Evolutionary conservation across 2,888 invertebrate genomes (phyloP).

Genomic region (Pachliopta kotzebuea): DNA sequence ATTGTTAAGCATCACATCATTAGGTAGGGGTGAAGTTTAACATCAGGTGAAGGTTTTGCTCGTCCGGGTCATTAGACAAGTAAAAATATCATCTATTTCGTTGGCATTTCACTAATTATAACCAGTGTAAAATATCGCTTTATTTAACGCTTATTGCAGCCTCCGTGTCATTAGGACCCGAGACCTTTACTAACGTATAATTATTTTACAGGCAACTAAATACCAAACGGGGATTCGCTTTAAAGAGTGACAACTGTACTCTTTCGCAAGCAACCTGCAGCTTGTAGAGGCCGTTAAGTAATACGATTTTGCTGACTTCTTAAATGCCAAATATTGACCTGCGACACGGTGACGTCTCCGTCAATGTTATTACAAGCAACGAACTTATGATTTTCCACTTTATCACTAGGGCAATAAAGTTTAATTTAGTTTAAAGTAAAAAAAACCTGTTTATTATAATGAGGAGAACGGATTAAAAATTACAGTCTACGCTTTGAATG

Average conservation of each 20-base stretch:
- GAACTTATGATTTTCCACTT: constrained; percentile 29
- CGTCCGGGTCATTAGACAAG: no score
- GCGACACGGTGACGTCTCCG: constrained; percentile 54
- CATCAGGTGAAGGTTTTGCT: no score
- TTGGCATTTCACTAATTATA: constrained; percentile 36
- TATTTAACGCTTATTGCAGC: constrained; percentile 51
- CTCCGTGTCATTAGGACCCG: constrained; percentile 40
- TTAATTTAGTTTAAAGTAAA: constrained; percentile 33
- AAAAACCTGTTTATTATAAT: constrained; percentile 14
- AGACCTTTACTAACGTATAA: constrained; percentile 57
- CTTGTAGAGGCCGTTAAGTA: constrained; percentile 49
- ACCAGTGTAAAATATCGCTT: constrained; percentile 40
- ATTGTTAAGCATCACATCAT: no score
- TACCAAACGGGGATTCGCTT: constrained; percentile 44
- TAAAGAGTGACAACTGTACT: constrained; percentile 51
- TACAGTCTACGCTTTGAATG: constrained; percentile 9
- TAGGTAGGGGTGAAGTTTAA: no score
- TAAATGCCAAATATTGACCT: constrained; percentile 77
- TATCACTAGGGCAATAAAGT: background rate
- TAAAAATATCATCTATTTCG: constrained; percentile 5
- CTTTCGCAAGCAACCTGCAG: constrained; percentile 49
- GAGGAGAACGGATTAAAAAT: constrained; percentile 16
- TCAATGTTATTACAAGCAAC: constrained; percentile 45
- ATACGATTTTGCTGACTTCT: constrained; percentile 49
- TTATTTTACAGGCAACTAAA: constrained; percentile 58